Conservation (phyloP, 2,888 invertebrate species). For the Gasteruption jaculator region DNA sequence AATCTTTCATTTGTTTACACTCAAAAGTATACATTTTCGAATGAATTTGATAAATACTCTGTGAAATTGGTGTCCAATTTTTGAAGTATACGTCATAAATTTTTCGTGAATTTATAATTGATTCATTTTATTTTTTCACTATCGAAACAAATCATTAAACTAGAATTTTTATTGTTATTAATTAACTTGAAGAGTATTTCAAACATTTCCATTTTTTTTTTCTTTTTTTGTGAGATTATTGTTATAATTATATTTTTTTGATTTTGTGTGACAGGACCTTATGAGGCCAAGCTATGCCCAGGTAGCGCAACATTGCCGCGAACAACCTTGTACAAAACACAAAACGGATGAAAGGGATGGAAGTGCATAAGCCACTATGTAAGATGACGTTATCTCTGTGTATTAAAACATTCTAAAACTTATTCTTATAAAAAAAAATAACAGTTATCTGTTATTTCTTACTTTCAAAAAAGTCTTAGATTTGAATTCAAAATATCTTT, state of each 20-base stretch:
- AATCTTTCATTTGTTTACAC: not conserved
- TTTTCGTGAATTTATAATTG: too few species aligned
- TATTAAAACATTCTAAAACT: too few species aligned
- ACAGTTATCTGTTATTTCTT: too few species aligned
- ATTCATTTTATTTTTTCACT: too few species aligned
- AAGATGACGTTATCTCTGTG: slow-evolving; percentile 30
- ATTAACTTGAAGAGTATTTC: too few species aligned
- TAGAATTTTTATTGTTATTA: too few species aligned
- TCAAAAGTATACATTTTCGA: not conserved
- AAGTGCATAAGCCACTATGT: slow-evolving; percentile 44
- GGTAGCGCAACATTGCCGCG: slow-evolving; percentile 51
- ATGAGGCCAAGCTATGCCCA: slow-evolving; percentile 51
- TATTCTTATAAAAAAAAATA: too few species aligned
- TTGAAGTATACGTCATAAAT: too few species aligned
- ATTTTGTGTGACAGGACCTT: slow-evolving; percentile 44
- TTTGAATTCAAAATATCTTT: too few species aligned
- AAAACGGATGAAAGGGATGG: slow-evolving; percentile 47
- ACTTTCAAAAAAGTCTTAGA: too few species aligned
- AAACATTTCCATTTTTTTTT: slow-evolving; percentile 15
- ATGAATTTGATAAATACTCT: not conserved
- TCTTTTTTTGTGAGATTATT: slow-evolving; percentile 10
- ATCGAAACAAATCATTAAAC: too few species aligned
- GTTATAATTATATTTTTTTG: slow-evolving; percentile 14
- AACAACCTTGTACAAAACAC: slow-evolving; percentile 50
- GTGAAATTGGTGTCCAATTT: not conserved